A percentile compares a stretch with the other conserved stretches of the same genome.
phyloP scores from a whole-genome alignment of 2,113 vertebrate genomes.

The Ophthalmolycus amberensis region DNA sequence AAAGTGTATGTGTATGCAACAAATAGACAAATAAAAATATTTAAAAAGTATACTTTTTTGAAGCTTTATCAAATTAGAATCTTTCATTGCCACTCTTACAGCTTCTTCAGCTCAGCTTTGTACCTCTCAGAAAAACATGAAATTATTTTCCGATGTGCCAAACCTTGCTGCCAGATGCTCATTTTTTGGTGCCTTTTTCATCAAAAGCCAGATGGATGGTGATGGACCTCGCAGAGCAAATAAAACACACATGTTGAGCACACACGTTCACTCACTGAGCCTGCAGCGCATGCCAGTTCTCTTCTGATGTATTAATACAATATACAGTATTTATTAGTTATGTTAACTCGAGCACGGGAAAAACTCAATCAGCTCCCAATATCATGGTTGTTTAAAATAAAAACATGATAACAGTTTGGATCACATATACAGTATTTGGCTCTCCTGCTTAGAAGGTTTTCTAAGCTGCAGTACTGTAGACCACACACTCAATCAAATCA shows the following conservation, averaged over 20 bases:
- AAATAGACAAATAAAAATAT: constrained; percentile 45
- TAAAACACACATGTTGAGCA: neutral
- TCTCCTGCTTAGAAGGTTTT: neutral
- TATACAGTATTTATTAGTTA: constrained; percentile 8
- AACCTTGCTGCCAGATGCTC: constrained; percentile 70
- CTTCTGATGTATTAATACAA: constrained; percentile 12
- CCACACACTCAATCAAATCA: neutral
- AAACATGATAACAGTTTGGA: neutral
- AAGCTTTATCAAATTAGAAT: neutral
- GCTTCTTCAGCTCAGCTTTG: constrained; percentile 14
- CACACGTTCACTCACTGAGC: constrained; percentile 15
- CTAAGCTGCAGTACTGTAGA: neutral
- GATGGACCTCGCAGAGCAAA: constrained; percentile 8
- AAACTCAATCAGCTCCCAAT: neutral
- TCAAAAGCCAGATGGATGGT: constrained; percentile 31
- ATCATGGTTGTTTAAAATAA: neutral
- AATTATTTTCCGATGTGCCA: constrained; percentile 34
- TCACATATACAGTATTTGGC: neutral
- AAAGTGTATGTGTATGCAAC: constrained; percentile 33
- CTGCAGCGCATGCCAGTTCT: neutral
- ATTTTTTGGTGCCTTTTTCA: constrained; percentile 42
- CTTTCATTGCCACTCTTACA: neutral
- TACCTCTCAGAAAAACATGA: constrained; percentile 24
- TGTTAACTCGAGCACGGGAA: neutral
- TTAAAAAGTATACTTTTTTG: neutral